These are phyloP conservation scores for Azorinus chamasolen DNA, from an alignment of 2,888 invertebrate genomes.

Conservation along the genomic window DNA sequence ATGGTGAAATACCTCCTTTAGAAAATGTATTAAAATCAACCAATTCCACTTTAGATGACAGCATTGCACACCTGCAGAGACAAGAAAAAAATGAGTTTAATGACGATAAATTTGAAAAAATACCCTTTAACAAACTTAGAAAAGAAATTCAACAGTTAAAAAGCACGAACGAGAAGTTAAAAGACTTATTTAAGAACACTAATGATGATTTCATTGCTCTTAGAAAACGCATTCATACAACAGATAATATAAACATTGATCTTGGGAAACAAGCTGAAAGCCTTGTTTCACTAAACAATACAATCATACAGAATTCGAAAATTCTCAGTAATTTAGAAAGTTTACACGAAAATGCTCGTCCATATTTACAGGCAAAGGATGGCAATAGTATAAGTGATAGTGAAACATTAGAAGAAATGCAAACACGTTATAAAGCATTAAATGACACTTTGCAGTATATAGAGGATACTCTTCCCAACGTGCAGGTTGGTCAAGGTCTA, in stretches of 20 bases:
- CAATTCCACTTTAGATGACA: slow-evolving; percentile 2
- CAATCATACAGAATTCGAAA: no score
- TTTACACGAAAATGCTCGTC: slow-evolving; percentile 12
- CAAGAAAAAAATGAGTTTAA: slow-evolving; percentile 39
- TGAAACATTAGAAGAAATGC: slow-evolving; percentile 52
- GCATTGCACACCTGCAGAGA: neutral
- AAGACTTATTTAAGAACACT: no score
- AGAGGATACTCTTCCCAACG: no score
- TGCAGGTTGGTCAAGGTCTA: no score
- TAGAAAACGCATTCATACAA: no score
- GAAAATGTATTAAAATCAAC: neutral
- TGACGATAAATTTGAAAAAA: neutral
- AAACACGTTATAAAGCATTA: slow-evolving; percentile 20
- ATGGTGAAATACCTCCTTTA: neutral
- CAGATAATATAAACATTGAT: no score
- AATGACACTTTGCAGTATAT: neutral
- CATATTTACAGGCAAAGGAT: slow-evolving; percentile 4
- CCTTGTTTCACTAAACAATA: no score
- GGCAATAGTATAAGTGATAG: slow-evolving; percentile 22
- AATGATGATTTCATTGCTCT: no score
- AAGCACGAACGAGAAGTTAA: no score
- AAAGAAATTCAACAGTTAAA: no score
- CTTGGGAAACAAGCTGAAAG: no score
- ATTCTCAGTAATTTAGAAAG: neutral
- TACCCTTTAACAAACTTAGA: no score